phyloP scores from a whole-genome alignment of 2,888 invertebrate species.

The Ochropleura leucogaster region DNA sequence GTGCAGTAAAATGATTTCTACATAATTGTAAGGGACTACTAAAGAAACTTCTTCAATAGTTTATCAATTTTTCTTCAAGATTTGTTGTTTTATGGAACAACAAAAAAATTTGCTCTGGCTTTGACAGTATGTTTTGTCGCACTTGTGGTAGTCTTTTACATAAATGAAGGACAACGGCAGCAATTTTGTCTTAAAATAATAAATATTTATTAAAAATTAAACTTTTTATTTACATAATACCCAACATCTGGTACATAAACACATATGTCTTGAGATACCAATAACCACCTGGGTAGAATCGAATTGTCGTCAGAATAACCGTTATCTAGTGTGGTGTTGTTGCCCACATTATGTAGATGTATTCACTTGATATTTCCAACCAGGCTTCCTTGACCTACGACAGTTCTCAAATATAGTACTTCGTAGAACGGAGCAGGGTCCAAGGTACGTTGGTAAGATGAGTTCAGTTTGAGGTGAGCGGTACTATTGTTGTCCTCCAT shows the following conservation, averaged over 20 bases:
- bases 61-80: neutral
- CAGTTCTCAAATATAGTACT: conserved; percentile 21
- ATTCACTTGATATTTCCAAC: conserved; percentile 77
- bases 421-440: conserved; percentile 58
- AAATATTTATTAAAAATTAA: conserved; percentile 5
- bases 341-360: conserved; percentile 80
- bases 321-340: conserved; percentile 79
- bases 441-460: conserved; percentile 72
- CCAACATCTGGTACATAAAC: conserved; percentile 17
- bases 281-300: conserved; percentile 75
- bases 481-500: conserved; percentile 85
- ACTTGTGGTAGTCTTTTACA: neutral
- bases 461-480: conserved; percentile 83
- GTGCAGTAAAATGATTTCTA: neutral
- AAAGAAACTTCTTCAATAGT: neutral
- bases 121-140: neutral
- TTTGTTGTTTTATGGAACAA: neutral
- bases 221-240: conserved; percentile 11
- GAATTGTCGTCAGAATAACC: conserved; percentile 80
- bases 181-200: neutral
- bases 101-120: neutral
- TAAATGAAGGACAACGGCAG: neutral
- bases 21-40: neutral
- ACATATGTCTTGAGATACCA: conserved; percentile 57
- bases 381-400: conserved; percentile 67